phyloP scores from a whole-genome alignment of 2,113 vertebrate genomes.

The Grallaria varia region DNA sequence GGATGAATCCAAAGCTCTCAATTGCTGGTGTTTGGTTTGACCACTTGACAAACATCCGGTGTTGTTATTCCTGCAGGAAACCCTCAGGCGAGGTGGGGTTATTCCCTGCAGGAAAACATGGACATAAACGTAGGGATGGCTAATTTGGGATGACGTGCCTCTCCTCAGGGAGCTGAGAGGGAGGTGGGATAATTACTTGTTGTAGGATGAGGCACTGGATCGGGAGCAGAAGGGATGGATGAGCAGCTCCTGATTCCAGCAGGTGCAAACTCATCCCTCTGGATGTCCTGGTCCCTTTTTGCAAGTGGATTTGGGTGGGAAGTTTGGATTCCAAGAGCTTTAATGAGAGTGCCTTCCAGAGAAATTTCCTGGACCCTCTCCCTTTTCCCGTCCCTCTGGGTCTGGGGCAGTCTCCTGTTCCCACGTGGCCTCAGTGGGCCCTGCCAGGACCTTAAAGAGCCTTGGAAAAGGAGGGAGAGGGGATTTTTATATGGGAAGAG shows the following conservation, averaged over 20 bases:
- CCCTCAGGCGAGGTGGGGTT: neutral
- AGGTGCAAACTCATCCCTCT: neutral
- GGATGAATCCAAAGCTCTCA: neutral
- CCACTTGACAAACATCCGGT: neutral
- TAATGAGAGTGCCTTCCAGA: neutral
- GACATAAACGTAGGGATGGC: neutral
- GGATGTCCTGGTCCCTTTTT: neutral
- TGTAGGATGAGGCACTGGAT: too few species aligned
- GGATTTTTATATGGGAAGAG: neutral
- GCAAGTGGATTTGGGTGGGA: neutral
- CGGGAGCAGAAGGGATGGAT: neutral
- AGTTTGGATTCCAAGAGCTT: neutral
- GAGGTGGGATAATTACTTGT: neutral
- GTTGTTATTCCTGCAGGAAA: neutral
- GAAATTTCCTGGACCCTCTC: neutral
- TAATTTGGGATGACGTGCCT: neutral
- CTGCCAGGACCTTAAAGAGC: neutral
- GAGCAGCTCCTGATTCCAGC: neutral
- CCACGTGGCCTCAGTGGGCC: neutral
- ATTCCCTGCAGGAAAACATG: accelerated
- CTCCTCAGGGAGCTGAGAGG: neutral
- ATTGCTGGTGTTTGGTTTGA: neutral
- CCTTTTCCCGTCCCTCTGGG: neutral
- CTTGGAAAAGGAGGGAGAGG: neutral
- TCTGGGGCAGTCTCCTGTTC: neutral